Percentiles rank a stretch among this genome's conserved stretches.
Evolutionary conservation across 2,888 invertebrate species (phyloP).

Genomic region (Ferrisia virgata): DNA sequence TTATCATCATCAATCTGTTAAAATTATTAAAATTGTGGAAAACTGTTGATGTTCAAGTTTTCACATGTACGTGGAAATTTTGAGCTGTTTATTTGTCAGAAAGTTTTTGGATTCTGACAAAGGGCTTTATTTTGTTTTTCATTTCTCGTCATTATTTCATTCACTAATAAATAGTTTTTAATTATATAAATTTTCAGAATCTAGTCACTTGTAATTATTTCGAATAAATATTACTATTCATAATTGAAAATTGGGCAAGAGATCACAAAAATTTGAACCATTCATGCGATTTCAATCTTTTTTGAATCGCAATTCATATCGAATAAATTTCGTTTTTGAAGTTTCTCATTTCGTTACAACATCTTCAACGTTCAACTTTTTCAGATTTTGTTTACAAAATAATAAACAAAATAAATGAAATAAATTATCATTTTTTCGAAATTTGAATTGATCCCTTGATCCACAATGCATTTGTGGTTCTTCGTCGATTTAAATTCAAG

Average conservation of each 20-base stretch:
- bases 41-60: slow-evolving; percentile 24
- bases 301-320: neutral
- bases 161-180: neutral
- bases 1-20: neutral
- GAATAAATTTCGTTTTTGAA: neutral
- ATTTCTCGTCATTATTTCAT: neutral
- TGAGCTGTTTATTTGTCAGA: neutral
- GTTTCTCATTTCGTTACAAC: no score
- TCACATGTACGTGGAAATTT: slow-evolving; percentile 18
- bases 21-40: neutral
- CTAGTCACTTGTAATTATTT: neutral
- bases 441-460: no score
- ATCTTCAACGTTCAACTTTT: no score
- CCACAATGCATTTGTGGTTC: no score
- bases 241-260: neutral
- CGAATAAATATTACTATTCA: neutral
- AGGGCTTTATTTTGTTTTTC: neutral
- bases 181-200: neutral
- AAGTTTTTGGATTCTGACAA: neutral
- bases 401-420: no score
- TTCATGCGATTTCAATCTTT: neutral
- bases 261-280: neutral
- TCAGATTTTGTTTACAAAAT: no score
- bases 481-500: no score
- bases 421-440: no score